phyloP scores from a whole-genome alignment of 2,113 vertebrate genomes.

The Chrysemys picta region DNA sequence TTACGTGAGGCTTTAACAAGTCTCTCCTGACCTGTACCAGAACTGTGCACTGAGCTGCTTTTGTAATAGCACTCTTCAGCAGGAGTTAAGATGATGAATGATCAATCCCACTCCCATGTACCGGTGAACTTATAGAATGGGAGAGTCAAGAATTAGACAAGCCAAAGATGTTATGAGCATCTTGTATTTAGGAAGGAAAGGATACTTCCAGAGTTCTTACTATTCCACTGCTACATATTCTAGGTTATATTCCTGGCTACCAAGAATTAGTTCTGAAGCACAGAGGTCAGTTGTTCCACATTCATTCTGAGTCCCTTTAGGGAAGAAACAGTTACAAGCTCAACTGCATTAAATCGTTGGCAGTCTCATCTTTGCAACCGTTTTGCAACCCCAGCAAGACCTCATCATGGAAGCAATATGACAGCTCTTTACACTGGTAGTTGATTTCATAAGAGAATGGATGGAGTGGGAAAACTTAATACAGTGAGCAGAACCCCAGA shows the following conservation, averaged over 20 bases:
- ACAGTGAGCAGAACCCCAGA: no score
- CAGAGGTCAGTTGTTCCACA: neutral
- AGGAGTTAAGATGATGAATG: slow-evolving; percentile 15
- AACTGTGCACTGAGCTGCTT: neutral
- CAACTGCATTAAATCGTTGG: neutral
- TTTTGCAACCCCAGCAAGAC: neutral
- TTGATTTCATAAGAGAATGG: no score
- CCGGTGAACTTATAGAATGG: neutral
- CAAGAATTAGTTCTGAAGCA: neutral
- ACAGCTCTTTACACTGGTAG: neutral
- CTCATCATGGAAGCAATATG: neutral
- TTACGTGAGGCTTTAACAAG: neutral
- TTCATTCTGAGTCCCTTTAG: fast-evolving
- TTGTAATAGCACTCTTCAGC: neutral
- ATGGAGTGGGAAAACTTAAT: no score
- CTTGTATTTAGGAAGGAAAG: neutral
- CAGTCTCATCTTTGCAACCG: neutral
- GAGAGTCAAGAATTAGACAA: neutral
- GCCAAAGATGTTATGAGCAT: neutral
- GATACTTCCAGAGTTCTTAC: neutral
- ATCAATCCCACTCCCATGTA: neutral
- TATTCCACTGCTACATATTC: neutral
- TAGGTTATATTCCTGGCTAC: neutral
- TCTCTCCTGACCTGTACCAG: neutral
- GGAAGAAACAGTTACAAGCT: neutral